These are phyloP conservation scores for Lagodon rhomboides DNA, from an alignment of 2,797 vertebrate species.

Conservation along the genomic window DNA sequence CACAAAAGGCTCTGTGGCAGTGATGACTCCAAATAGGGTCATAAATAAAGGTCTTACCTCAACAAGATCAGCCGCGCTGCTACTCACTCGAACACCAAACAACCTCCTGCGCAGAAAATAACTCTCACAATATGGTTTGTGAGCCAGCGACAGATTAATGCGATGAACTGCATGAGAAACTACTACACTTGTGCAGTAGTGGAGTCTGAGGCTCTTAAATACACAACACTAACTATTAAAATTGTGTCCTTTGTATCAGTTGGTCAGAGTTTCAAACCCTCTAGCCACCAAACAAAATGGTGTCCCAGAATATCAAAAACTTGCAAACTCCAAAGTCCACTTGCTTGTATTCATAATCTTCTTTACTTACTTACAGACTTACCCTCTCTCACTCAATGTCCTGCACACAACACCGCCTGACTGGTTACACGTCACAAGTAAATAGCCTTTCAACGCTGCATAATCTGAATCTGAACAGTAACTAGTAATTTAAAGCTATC, in stretches of 20 bases:
- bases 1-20: constrained; percentile 39
- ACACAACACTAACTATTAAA: neutral
- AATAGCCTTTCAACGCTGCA: no score
- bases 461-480: no score
- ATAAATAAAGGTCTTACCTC: constrained; percentile 52
- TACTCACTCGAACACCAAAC: constrained; percentile 27
- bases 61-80: constrained; percentile 22
- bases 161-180: neutral
- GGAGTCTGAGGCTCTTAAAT: neutral
- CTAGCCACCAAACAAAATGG: neutral
- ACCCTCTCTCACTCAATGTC: no score
- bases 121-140: neutral
- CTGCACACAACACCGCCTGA: no score
- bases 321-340: neutral
- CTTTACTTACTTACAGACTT: neutral
- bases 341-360: neutral
- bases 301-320: neutral
- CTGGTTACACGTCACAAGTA: no score
- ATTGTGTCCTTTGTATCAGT: neutral
- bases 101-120: constrained; percentile 5
- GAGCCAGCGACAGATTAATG: neutral
- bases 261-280: neutral
- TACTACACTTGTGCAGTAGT: neutral
- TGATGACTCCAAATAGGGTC: constrained; percentile 40
- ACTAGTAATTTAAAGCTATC: no score